These are phyloP conservation scores for Agrotis clavis DNA, from an alignment of 2,888 invertebrate genomes.

Conservation along the genomic window DNA sequence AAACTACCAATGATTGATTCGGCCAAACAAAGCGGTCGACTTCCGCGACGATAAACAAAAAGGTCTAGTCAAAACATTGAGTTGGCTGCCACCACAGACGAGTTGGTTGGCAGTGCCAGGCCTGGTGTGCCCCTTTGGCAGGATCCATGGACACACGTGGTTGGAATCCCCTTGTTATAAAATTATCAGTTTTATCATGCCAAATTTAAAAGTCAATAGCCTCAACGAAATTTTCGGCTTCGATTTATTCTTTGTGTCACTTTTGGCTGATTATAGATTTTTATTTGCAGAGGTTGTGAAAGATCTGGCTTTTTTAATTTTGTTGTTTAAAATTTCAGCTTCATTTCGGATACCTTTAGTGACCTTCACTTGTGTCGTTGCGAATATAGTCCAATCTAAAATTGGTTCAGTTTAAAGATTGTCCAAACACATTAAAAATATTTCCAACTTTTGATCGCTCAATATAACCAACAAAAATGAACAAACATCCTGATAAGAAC, in stretches of 20 bases:
- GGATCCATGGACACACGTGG: slow-evolving; percentile 70
- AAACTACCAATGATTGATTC: slow-evolving; percentile 52
- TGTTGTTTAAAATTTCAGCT: slow-evolving; percentile 27
- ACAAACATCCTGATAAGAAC: slow-evolving; percentile 64
- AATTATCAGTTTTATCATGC: slow-evolving; percentile 65
- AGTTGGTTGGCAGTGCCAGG: slow-evolving; percentile 79
- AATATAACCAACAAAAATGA: slow-evolving; percentile 37
- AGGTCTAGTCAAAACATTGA: slow-evolving; percentile 80
- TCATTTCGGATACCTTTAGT: neutral
- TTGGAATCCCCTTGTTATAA: slow-evolving; percentile 70
- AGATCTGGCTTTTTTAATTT: neutral
- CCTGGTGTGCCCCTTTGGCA: slow-evolving; percentile 76
- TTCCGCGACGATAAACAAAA: slow-evolving; percentile 71
- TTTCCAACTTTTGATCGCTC: slow-evolving; percentile 46
- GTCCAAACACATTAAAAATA: slow-evolving; percentile 37
- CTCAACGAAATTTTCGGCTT: slow-evolving; percentile 50
- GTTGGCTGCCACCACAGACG: slow-evolving; percentile 77
- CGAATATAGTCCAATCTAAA: slow-evolving; percentile 4
- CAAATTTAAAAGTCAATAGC: slow-evolving; percentile 65
- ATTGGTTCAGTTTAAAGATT: slow-evolving; percentile 8
- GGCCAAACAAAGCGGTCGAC: slow-evolving; percentile 42
- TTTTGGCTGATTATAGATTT: slow-evolving; percentile 3
- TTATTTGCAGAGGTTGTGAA: neutral
- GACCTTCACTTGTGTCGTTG: neutral
- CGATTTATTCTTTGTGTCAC: slow-evolving; percentile 22